These are phyloP conservation scores for Stegophylla sp. DNA, from an alignment of 2,888 invertebrate species.

Conservation along the genomic window DNA sequence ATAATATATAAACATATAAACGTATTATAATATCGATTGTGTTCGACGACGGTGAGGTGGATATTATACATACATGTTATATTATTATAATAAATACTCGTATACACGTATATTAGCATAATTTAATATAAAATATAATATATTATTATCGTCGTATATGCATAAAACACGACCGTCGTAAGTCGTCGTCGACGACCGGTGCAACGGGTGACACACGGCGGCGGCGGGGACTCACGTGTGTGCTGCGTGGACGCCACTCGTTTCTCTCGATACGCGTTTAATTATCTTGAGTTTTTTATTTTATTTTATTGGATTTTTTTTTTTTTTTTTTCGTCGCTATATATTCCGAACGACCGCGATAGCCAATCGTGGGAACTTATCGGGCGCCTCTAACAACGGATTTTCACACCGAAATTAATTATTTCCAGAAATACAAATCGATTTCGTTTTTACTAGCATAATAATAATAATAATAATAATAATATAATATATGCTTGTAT, in stretches of 20 bases:
- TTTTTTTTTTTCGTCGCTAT: too few relatives aligned
- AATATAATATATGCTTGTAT: too few relatives aligned
- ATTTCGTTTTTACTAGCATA: too few relatives aligned
- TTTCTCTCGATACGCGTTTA: not conserved
- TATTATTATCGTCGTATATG: not conserved
- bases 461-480: too few relatives aligned
- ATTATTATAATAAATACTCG: not conserved
- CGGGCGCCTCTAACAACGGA: constrained; percentile 37
- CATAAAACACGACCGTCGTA: constrained; percentile 1
- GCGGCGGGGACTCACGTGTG: not conserved
- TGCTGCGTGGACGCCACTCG: not conserved
- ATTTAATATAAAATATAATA: too few relatives aligned
- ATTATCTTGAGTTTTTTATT: too few relatives aligned
- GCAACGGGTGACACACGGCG: too few relatives aligned
- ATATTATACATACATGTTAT: not conserved
- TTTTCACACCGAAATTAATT: constrained; percentile 37
- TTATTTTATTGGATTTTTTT: too few relatives aligned
- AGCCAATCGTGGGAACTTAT: constrained; percentile 38
- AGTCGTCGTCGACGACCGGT: not conserved
- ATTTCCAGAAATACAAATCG: not conserved
- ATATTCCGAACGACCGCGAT: too few relatives aligned
- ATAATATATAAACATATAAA: too few relatives aligned
- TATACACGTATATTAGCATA: not conserved
- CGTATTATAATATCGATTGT: too few relatives aligned
- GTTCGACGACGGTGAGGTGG: too few relatives aligned